Conservation (phyloP, 2,113 vertebrate species). For the Chaetodon auriga region DNA sequence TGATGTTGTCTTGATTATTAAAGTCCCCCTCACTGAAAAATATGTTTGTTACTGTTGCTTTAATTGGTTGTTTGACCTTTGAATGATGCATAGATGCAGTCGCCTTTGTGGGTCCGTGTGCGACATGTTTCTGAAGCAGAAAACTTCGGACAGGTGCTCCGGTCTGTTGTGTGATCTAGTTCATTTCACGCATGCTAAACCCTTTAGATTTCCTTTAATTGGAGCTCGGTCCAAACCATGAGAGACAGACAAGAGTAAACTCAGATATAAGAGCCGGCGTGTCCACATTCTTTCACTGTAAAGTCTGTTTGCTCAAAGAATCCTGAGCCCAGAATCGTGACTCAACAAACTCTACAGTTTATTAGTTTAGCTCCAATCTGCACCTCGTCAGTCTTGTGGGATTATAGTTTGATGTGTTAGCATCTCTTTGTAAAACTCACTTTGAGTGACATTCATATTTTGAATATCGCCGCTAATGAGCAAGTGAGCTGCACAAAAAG, state of each 20-base stretch:
- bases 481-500: neutral
- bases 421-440: neutral
- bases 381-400: neutral
- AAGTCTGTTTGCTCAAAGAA: neutral
- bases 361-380: neutral
- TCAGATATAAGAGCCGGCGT: neutral
- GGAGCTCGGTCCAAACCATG: too few relatives aligned
- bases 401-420: neutral
- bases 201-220: neutral
- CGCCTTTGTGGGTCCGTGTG: too few relatives aligned
- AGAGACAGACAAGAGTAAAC: neutral
- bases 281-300: neutral
- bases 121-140: too few relatives aligned
- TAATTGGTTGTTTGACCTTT: too few relatives aligned
- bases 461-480: slow-evolving; percentile 49
- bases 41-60: too few relatives aligned
- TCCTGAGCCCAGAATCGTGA: too few relatives aligned
- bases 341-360: too few relatives aligned
- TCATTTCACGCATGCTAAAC: neutral
- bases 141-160: too few relatives aligned
- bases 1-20: too few relatives aligned
- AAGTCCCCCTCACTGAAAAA: too few relatives aligned
- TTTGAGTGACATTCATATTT: slow-evolving; percentile 10
- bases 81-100: too few relatives aligned
- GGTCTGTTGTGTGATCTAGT: neutral